A percentile compares a stretch with the other conserved stretches of the same genome.
Evolutionary conservation across 2,113 vertebrate genomes (phyloP).

Genomic region (Pampusana beccarii): DNA sequence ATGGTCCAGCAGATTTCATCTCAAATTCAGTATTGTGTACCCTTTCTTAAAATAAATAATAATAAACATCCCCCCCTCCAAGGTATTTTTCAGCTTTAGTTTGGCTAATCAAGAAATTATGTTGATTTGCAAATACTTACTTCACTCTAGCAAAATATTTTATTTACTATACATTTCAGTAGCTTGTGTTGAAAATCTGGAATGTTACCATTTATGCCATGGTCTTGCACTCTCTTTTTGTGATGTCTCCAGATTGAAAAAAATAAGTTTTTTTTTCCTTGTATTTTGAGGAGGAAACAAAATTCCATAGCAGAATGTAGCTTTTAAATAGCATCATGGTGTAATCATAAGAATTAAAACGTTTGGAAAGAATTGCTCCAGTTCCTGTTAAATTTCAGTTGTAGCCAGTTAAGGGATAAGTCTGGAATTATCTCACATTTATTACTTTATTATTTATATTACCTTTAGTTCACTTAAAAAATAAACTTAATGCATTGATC

Average conservation of each 20-base stretch:
- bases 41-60: neutral
- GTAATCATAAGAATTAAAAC: neutral
- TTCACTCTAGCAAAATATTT: neutral
- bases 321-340: neutral
- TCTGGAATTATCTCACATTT: neutral
- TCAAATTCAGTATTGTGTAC: neutral
- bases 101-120: neutral
- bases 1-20: neutral
- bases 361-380: neutral
- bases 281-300: neutral
- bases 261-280: fast-evolving
- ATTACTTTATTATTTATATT: neutral
- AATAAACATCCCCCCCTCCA: too few relatives aligned
- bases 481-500: neutral
- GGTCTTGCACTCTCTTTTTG: neutral
- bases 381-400: neutral
- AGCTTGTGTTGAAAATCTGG: neutral
- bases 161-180: too few relatives aligned
- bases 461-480: neutral
- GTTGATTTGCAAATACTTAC: neutral
- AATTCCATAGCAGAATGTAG: neutral
- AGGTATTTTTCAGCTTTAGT: neutral
- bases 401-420: neutral
- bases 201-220: neutral
- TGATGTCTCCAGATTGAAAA: neutral